Evolutionary conservation across 2,797 vertebrate genomes (phyloP), one percentile per base, ranked within the genome.

Genomic region (Ceyx erithaca): DNA sequence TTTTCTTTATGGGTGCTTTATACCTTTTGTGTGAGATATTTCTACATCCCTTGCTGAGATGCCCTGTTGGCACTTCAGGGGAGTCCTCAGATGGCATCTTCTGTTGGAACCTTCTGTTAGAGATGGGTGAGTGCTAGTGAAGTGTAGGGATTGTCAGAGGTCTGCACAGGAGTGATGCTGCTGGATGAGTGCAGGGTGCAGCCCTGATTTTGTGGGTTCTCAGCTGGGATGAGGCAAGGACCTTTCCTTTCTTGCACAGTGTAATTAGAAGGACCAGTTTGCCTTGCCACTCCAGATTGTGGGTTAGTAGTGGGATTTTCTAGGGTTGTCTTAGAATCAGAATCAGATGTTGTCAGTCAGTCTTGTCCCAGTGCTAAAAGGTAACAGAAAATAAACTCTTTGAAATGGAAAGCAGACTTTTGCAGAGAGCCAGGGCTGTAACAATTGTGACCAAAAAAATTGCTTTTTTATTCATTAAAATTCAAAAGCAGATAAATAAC

Each of bases 401-500:
- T 92, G 84, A 96, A 95, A 93, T 76, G 84, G 81, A 87, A 95
- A 95, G 52, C n/a, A 61, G 79, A 95, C 62, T 78, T 87, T 86
- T 87, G 46, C 66, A 72, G 69, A 78, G 25, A 92, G 28, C n/a
- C 19, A 3, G 2, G 31, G 67, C 58, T 87, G 62, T 80, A 85
- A 26, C 85, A 63, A 80, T 75, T 78, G 88, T 78, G 86, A 90
- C 78, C 11, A 58, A 91, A 85, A 78, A 89, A 70, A 62, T 13
- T 22, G 12, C 30, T 75, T 85, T 93, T 89, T 89, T 83, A 95
- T 92, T 94, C 84, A 89, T 96, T 94, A 94, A 94, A 96, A 94
- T 96, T 95, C 86, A 93, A 96, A 96, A 93, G 25, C 58, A 94
- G 93, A 83, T 89, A 96, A 93, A 96, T 90, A 96, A 94, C 79